These are phyloP conservation scores for Diabrotica undecimpunctata DNA, from an alignment of 1,140 invertebrate genomes.

Conservation along the genomic window DNA sequence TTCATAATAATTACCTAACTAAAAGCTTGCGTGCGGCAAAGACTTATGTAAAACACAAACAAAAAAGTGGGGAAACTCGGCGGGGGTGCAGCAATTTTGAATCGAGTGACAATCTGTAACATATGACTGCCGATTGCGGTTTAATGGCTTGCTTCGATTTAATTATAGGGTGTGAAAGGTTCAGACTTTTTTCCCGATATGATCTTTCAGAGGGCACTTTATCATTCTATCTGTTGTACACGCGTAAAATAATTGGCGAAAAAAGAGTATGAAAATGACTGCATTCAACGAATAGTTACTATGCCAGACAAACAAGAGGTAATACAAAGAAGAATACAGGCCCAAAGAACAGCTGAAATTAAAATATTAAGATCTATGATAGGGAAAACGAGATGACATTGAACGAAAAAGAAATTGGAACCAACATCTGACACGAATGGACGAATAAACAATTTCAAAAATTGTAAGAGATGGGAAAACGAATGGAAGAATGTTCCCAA, in stretches of 20 bases:
- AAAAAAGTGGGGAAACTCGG: background rate
- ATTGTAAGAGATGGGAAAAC: no score
- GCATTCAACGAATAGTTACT: background rate
- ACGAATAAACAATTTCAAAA: no score
- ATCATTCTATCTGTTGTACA: background rate
- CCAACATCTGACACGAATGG: no score
- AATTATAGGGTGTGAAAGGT: constrained; percentile 32
- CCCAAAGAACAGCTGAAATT: background rate
- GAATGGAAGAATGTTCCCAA: no score
- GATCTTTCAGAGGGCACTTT: constrained; percentile 7
- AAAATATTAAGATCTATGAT: no score
- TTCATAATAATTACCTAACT: background rate
- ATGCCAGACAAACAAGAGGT: background rate
- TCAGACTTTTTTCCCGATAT: constrained; percentile 19
- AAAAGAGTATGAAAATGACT: constrained; percentile 12
- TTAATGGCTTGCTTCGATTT: constrained; percentile 32
- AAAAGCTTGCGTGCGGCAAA: constrained; percentile 16
- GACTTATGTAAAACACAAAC: constrained; percentile 6
- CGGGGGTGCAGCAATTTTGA: constrained; percentile 4
- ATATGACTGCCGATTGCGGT: constrained; percentile 29
- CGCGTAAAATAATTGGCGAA: background rate
- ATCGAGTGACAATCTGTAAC: constrained; percentile 24
- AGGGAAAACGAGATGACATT: no score
- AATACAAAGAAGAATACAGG: background rate
- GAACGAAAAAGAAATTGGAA: no score